A percentile compares a stretch with the other conserved stretches of the same genome.
phyloP scores from a whole-genome alignment of 2,888 invertebrate species.

The Thalpophila matura region DNA sequence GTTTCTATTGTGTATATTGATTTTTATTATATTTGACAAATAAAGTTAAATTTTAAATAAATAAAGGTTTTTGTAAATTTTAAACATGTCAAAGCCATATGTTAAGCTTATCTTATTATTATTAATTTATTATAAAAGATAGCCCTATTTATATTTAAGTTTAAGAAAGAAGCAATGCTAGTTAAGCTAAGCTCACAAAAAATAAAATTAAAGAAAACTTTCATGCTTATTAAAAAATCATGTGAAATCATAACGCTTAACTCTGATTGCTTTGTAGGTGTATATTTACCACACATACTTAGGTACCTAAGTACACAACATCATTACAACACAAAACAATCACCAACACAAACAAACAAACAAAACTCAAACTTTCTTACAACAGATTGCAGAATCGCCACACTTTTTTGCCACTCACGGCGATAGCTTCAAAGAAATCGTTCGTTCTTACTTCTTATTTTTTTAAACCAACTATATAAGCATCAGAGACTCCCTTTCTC shows the following conservation, averaged over 20 bases:
- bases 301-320: background rate
- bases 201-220: too few species aligned
- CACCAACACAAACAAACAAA: conserved; percentile 51
- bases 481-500: conserved; percentile 75
- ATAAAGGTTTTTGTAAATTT: too few species aligned
- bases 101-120: too few species aligned
- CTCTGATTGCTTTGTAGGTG: too few species aligned
- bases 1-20: background rate
- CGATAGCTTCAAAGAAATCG: conserved; percentile 75
- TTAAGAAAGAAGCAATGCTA: too few species aligned
- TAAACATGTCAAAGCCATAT: too few species aligned
- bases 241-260: too few species aligned
- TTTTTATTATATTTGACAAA: too few species aligned
- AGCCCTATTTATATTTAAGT: too few species aligned
- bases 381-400: conserved; percentile 58
- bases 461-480: conserved; percentile 78
- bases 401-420: conserved; percentile 67
- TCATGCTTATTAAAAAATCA: too few species aligned
- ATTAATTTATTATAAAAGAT: too few species aligned
- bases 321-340: background rate
- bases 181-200: too few species aligned
- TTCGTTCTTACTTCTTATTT: conserved; percentile 80
- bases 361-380: conserved; percentile 35
- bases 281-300: background rate
- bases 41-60: background rate